phyloP scores from a whole-genome alignment of 2,113 vertebrate genomes.

The Alaudala cheleensis region DNA sequence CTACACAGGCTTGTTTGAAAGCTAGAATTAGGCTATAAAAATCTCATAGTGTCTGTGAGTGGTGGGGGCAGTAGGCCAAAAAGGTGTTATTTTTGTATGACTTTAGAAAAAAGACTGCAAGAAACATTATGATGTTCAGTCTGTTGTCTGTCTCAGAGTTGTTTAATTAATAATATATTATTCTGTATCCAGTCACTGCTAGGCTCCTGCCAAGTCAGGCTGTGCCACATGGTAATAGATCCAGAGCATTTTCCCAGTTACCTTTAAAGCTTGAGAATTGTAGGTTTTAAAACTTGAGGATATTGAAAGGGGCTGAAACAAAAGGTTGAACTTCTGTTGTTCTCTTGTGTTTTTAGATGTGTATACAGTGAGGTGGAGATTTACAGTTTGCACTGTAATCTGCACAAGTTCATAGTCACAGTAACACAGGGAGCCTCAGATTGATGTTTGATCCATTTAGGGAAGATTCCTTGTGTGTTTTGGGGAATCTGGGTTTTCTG shows the following conservation, averaged over 20 bases:
- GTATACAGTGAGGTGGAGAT: fast-evolving
- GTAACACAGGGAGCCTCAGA: neutral
- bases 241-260: neutral
- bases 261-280: neutral
- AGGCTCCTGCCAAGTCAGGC: fast-evolving
- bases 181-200: fast-evolving
- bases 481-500: neutral
- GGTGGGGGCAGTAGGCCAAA: neutral
- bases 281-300: neutral
- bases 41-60: neutral
- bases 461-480: neutral
- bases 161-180: neutral
- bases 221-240: no score
- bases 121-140: neutral
- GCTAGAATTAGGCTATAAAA: neutral
- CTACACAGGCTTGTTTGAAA: neutral
- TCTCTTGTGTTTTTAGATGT: fast-evolving
- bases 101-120: neutral
- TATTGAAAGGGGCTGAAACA: neutral
- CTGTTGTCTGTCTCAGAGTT: neutral
- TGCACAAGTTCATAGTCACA: fast-evolving
- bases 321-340: neutral
- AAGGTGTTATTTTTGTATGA: neutral
- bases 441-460: fast-evolving
- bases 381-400: neutral